phyloP scores from a whole-genome alignment of 2,888 invertebrate genomes.

The Rhorus exstirpatorius region DNA sequence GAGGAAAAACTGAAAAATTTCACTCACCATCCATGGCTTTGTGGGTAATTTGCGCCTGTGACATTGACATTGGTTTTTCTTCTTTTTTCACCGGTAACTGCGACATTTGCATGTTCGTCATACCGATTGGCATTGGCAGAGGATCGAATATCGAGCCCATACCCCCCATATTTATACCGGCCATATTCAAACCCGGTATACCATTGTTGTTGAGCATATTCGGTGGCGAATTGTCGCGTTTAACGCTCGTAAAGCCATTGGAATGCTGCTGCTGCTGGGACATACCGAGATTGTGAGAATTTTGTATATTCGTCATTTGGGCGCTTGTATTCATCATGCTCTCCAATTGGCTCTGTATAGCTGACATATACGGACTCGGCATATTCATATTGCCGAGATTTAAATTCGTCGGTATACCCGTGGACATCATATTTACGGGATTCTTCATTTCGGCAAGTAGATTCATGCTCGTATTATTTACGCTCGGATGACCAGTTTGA shows the following conservation, averaged over 20 bases:
- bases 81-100: constrained; percentile 88
- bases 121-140: constrained; percentile 84
- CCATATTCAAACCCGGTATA: constrained; percentile 85
- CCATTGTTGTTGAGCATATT: constrained; percentile 86
- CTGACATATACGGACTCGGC: constrained; percentile 80
- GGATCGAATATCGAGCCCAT: constrained; percentile 90
- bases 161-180: constrained; percentile 86
- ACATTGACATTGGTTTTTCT: constrained; percentile 89
- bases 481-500: constrained; percentile 68
- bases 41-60: constrained; percentile 87
- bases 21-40: constrained; percentile 84
- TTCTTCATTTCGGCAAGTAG: constrained; percentile 81
- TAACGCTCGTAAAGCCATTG: constrained; percentile 86
- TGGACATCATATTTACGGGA: constrained; percentile 80
- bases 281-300: constrained; percentile 81
- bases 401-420: constrained; percentile 79
- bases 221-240: constrained; percentile 86
- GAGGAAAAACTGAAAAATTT: too few relatives aligned
- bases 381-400: constrained; percentile 81
- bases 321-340: constrained; percentile 80
- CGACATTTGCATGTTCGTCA: constrained; percentile 85
- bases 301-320: constrained; percentile 79
- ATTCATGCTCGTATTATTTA: constrained; percentile 79
- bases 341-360: constrained; percentile 82
- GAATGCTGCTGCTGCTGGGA: constrained; percentile 78